phyloP scores from a whole-genome alignment of 1,140 invertebrate genomes.

The Cydia fagiglandana region DNA sequence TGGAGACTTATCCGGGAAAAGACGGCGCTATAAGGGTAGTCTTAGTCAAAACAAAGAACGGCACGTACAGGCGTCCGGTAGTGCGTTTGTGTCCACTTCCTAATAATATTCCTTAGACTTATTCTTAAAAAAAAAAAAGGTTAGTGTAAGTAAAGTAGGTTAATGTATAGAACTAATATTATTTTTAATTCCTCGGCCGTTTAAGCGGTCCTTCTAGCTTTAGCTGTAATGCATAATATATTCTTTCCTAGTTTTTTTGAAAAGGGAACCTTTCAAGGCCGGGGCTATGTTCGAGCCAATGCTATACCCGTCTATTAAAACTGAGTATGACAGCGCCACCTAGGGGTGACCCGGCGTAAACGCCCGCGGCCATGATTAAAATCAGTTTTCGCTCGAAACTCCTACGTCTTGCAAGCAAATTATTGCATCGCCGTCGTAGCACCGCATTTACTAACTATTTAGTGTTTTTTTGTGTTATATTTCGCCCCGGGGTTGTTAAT shows the following conservation, averaged over 20 bases:
- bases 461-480: too few relatives aligned
- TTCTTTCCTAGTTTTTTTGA: neutral
- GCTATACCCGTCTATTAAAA: too few relatives aligned
- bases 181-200: neutral
- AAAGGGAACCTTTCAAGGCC: neutral
- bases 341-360: too few relatives aligned
- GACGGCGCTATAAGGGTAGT: slow-evolving; percentile 38
- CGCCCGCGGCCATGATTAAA: too few relatives aligned
- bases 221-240: neutral
- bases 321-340: too few relatives aligned
- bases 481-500: too few relatives aligned
- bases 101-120: neutral
- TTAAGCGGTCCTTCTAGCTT: neutral
- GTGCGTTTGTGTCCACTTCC: slow-evolving; percentile 35
- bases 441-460: too few relatives aligned
- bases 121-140: too few relatives aligned
- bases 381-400: too few relatives aligned
- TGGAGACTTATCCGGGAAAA: slow-evolving; percentile 35
- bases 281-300: neutral
- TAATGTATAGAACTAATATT: neutral
- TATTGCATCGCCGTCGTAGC: too few relatives aligned
- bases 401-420: too few relatives aligned
- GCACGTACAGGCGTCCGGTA: slow-evolving; percentile 34
- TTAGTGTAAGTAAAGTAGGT: slow-evolving; percentile 23
- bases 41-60: slow-evolving; percentile 38